Evolutionary conservation across 2,113 vertebrate species (phyloP).

Genomic region (Muntiacus reevesi): DNA sequence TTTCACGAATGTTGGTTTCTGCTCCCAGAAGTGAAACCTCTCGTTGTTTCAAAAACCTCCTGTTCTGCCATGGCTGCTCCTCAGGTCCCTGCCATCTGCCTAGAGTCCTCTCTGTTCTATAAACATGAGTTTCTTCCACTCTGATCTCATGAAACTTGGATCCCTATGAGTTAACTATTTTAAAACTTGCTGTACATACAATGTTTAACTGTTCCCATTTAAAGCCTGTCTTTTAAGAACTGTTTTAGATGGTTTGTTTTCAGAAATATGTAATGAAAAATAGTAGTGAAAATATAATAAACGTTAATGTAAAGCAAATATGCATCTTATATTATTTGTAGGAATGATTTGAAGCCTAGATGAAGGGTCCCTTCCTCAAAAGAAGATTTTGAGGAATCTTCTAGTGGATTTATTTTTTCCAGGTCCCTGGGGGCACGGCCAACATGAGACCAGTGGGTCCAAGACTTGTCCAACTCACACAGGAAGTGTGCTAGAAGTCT

Average conservation of each 20-base stretch:
- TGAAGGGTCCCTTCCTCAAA: background rate
- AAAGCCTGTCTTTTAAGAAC: background rate
- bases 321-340: background rate
- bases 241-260: background rate
- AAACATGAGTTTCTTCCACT: background rate
- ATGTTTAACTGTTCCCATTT: background rate
- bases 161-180: background rate
- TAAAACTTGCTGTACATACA: background rate
- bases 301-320: background rate
- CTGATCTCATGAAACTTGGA: background rate
- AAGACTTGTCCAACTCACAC: background rate
- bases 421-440: background rate
- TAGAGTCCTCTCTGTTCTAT: background rate
- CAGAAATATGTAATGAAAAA: background rate
- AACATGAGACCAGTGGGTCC: background rate
- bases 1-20: background rate
- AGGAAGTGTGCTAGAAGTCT: background rate
- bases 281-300: background rate
- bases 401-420: background rate
- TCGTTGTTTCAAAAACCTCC: background rate
- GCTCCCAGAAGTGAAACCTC: background rate
- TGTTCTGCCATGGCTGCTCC: background rate
- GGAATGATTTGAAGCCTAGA: background rate
- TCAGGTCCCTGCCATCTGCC: background rate
- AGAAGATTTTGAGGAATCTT: background rate